These are phyloP conservation scores for Chloropsis hardwickii DNA, from an alignment of 2,113 vertebrate species.

Conservation along the genomic window DNA sequence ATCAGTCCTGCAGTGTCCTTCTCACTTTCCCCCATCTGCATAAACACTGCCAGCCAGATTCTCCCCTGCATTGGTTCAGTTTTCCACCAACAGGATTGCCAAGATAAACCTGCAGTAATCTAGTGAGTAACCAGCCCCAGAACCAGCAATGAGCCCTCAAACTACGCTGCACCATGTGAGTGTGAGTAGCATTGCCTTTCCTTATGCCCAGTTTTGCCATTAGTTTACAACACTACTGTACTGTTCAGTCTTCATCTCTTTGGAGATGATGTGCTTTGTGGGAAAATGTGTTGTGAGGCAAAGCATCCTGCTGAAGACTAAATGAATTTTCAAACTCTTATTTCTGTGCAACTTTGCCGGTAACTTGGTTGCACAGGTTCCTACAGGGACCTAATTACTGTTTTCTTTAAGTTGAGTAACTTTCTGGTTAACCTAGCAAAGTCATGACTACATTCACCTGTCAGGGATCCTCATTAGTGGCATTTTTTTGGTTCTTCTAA, in stretches of 20 bases:
- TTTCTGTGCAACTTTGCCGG: not conserved
- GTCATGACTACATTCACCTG: not conserved
- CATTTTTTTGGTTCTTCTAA: not conserved
- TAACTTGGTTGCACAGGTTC: not conserved
- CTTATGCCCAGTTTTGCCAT: not conserved
- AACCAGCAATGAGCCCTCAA: not conserved
- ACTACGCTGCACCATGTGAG: not conserved
- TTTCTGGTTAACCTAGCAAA: not conserved
- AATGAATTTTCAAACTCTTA: not conserved
- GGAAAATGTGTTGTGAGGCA: not conserved
- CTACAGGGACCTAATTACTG: not conserved
- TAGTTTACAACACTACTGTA: not conserved
- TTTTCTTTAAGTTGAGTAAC: not conserved
- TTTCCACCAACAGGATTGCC: not conserved
- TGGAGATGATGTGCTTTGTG: not conserved
- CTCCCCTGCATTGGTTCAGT: not conserved
- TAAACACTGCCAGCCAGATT: not conserved
- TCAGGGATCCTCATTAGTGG: not conserved
- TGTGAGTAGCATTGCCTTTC: not conserved
- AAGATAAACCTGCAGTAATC: not conserved
- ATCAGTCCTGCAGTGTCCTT: not conserved
- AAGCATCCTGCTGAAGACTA: not conserved
- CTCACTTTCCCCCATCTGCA: not conserved
- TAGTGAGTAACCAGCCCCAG: not conserved
- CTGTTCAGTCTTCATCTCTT: not conserved